phyloP scores from a whole-genome alignment of 2,888 invertebrate genomes.

The Kuschelorhynchus macadamiae region DNA sequence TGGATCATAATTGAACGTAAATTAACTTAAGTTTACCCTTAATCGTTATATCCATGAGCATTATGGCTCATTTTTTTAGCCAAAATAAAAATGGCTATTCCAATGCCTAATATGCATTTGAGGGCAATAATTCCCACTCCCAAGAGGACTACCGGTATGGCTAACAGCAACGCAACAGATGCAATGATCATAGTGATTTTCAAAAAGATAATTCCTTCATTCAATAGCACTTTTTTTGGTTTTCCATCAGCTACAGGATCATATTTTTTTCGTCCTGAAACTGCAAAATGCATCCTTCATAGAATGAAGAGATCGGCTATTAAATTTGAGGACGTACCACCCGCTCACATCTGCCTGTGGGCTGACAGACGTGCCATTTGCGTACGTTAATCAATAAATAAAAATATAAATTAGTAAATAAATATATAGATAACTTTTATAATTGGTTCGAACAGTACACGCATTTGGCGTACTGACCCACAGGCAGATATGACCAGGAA shows the following conservation, averaged over 20 bases:
- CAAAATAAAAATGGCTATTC: constrained; percentile 12
- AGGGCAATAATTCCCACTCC: constrained; percentile 37
- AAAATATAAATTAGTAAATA: not conserved
- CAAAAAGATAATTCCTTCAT: constrained; percentile 42
- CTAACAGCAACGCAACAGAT: constrained; percentile 12
- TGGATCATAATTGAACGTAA: too few relatives aligned
- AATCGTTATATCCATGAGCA: constrained; percentile 4
- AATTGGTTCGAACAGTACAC: constrained; percentile 7
- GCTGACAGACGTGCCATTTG: constrained; percentile 44
- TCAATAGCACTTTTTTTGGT: constrained; percentile 34
- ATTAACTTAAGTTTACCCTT: not conserved
- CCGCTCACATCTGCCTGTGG: constrained; percentile 47
- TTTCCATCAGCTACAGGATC: constrained; percentile 45
- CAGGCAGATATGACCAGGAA: constrained; percentile 44
- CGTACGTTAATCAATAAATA: constrained; percentile 36
- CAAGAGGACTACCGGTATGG: constrained; percentile 24
- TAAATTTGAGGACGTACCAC: constrained; percentile 33
- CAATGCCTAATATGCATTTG: constrained; percentile 33
- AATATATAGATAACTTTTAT: not conserved
- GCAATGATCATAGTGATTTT: constrained; percentile 27
- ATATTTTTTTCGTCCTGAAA: constrained; percentile 34
- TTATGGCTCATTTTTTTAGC: constrained; percentile 20
- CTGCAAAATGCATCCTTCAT: not conserved
- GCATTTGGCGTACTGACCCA: constrained; percentile 37
- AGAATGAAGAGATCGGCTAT: not conserved